Conservation (phyloP, 2,797 vertebrate species). For the Melanotaenia trifasciata region DNA sequence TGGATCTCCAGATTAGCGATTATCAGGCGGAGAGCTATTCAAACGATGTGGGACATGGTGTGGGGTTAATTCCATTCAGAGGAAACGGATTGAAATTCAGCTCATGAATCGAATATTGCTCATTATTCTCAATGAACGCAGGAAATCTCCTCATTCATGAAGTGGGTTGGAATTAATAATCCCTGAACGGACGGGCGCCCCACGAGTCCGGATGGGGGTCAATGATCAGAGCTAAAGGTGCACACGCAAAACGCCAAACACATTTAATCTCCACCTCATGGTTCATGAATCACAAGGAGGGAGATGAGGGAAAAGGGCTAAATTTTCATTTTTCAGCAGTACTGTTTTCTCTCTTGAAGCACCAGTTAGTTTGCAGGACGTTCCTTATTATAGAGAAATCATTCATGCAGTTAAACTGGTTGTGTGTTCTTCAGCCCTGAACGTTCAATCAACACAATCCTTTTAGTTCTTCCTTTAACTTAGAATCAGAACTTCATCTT, state of each 20-base stretch:
- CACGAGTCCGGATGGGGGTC: slow-evolving; percentile 37
- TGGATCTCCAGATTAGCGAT: slow-evolving; percentile 57
- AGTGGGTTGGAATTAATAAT: slow-evolving; percentile 63
- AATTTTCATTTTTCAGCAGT: neutral
- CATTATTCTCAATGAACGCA: slow-evolving; percentile 67
- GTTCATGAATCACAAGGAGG: slow-evolving; percentile 12
- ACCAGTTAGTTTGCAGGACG: neutral
- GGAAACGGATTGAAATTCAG: slow-evolving; percentile 55
- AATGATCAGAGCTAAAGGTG: slow-evolving; percentile 51
- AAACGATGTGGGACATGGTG: slow-evolving; percentile 52
- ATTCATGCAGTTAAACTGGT: neutral
- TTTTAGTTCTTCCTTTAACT: neutral
- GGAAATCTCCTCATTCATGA: slow-evolving; percentile 69
- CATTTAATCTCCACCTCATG: slow-evolving; percentile 35
- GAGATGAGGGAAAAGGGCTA: neutral
- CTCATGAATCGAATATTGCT: slow-evolving; percentile 53
- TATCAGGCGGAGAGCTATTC: slow-evolving; percentile 42
- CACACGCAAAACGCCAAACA: slow-evolving; percentile 42
- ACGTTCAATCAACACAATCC: neutral
- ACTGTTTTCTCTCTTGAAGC: slow-evolving; percentile 1
- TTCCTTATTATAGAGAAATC: neutral
- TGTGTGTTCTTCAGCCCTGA: neutral
- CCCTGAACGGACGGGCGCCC: slow-evolving; percentile 22
- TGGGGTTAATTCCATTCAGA: slow-evolving; percentile 56
- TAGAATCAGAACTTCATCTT: neutral